Evolutionary conservation across 1,140 invertebrate species (phyloP).

Genomic region (Octopus bimaculoides): DNA sequence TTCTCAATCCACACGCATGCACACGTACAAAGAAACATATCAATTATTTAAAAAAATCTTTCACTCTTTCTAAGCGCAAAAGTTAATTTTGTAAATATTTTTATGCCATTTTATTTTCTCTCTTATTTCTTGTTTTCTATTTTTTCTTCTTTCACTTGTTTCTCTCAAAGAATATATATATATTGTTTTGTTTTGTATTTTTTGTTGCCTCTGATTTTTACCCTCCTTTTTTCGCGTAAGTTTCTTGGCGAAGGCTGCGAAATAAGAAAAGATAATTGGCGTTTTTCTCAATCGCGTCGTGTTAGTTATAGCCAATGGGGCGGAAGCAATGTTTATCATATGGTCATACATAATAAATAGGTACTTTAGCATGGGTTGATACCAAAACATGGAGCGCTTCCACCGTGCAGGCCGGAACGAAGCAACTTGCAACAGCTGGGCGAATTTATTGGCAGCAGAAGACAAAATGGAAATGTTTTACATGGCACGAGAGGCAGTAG

Average conservation of each 20-base stretch:
- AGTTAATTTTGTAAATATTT: background rate
- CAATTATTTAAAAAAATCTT: background rate
- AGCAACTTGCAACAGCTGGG: conserved; percentile 11
- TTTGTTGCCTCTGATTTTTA: background rate
- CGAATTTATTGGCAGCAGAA: conserved; percentile 5
- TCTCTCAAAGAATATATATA: background rate
- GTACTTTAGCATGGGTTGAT: conserved; percentile 12
- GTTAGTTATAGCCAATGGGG: conserved; percentile 12
- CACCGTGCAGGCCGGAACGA: conserved; percentile 8
- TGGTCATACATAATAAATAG: conserved; percentile 15
- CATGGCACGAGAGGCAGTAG: conserved; percentile 12
- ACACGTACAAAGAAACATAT: background rate
- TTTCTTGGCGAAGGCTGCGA: background rate
- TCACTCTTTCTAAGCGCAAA: background rate
- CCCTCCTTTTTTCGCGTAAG: background rate
- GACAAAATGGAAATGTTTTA: conserved; percentile 14
- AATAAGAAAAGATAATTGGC: conserved; percentile 5
- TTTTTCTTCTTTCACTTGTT: background rate
- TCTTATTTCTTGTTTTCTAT: background rate
- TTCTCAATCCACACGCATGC: background rate
- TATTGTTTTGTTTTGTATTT: background rate
- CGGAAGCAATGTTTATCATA: conserved; percentile 15
- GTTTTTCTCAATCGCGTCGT: conserved; percentile 8
- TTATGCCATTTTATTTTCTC: background rate
- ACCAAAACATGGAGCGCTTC: conserved; percentile 11